phyloP scores from a whole-genome alignment of 2,888 invertebrate genomes.

The Pediacus dermestoides region DNA sequence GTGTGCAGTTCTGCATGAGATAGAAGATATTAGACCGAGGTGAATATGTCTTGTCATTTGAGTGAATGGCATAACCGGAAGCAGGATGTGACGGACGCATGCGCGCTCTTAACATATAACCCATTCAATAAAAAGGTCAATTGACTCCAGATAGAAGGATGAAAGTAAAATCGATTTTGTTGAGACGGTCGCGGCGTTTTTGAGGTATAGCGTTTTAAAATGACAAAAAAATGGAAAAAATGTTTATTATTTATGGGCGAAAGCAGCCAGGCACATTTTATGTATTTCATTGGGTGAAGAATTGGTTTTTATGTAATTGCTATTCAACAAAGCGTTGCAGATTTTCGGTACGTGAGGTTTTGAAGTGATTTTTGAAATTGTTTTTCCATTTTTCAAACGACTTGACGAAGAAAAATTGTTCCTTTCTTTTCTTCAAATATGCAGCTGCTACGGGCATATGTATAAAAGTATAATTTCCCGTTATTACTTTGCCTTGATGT shows the following conservation, averaged over 20 bases:
- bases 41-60: constrained; percentile 14
- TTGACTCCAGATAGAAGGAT: constrained; percentile 39
- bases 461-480: no score
- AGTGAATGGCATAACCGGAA: constrained; percentile 17
- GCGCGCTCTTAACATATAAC: constrained; percentile 30
- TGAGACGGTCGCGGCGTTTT: no score
- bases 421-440: constrained; percentile 12
- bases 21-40: no score
- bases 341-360: constrained; percentile 19
- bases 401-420: constrained; percentile 18
- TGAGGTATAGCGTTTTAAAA: no score
- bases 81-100: constrained; percentile 25
- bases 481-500: no score
- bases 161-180: constrained; percentile 39
- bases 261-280: no score
- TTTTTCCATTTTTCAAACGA: constrained; percentile 21
- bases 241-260: no score
- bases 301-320: constrained; percentile 19
- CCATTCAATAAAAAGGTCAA: constrained; percentile 42
- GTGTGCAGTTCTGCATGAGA: no score
- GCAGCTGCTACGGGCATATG: no score
- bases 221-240: no score
- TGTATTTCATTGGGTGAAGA: no score
- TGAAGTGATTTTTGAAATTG: constrained; percentile 24
- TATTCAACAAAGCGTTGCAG: constrained; percentile 22